Conservation (phyloP, 1,140 invertebrate genomes). For the Drosophila suzukii region DNA sequence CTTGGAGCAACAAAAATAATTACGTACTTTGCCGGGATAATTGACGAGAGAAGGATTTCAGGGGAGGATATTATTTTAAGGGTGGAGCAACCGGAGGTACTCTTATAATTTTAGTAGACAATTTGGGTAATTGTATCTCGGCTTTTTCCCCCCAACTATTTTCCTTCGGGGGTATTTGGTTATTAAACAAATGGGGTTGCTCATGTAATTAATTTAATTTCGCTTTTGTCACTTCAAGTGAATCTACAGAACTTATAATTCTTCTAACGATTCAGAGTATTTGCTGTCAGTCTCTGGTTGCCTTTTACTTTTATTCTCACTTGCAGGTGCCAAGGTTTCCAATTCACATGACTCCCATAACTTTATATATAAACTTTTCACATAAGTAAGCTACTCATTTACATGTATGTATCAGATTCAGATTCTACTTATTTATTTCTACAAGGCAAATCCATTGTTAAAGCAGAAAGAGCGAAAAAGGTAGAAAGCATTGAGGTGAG, state of each 20-base stretch:
- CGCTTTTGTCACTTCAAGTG: slow-evolving; percentile 5
- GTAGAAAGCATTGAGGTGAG: slow-evolving; percentile 5
- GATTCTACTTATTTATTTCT: slow-evolving; percentile 12
- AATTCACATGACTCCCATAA: not conserved
- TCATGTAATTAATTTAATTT: slow-evolving; percentile 5
- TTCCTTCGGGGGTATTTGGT: slow-evolving; percentile 2
- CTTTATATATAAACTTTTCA: not conserved
- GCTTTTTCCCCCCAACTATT: not conserved
- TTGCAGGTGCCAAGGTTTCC: slow-evolving; percentile 14
- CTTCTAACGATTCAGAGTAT: not conserved
- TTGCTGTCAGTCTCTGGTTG: not conserved
- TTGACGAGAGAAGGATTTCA: slow-evolving; percentile 6
- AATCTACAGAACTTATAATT: not conserved
- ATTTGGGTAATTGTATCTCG: slow-evolving; percentile 10
- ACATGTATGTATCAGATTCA: not conserved
- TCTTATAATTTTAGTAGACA: slow-evolving; percentile 21
- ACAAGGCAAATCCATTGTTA: slow-evolving; percentile 27
- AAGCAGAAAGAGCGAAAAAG: slow-evolving; percentile 9
- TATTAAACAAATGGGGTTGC: slow-evolving; percentile 4
- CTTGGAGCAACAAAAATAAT: slow-evolving; percentile 42
- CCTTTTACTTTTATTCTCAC: not conserved
- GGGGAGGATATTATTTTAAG: not conserved
- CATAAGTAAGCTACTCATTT: not conserved
- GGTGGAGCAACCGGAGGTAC: not conserved
- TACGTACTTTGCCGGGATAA: slow-evolving; percentile 29